Evolutionary conservation across 2,113 vertebrate genomes (phyloP).

Genomic region (Limnothrissa miodon): DNA sequence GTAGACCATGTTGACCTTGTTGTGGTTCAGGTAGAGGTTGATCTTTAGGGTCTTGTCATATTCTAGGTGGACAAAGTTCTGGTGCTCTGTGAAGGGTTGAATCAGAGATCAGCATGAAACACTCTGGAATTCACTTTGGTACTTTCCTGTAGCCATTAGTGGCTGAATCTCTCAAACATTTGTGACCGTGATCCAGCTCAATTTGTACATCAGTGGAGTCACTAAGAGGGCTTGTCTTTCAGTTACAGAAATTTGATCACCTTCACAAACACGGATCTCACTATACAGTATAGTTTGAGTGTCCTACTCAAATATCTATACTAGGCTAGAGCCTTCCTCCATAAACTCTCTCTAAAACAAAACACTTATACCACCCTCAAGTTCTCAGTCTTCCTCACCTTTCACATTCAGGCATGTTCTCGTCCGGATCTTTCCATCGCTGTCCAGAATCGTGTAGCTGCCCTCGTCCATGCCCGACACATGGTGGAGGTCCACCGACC

Average conservation of each 20-base stretch:
- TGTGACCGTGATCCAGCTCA: background rate
- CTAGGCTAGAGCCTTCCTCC: background rate
- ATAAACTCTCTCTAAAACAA: background rate
- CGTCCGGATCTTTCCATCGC: slow-evolving; percentile 53
- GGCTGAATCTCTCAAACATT: background rate
- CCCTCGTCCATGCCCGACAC: slow-evolving; percentile 68
- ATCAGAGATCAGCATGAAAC: background rate
- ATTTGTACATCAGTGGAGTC: background rate
- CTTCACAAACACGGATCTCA: background rate
- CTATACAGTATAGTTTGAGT: background rate
- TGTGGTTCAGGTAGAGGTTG: slow-evolving; percentile 59
- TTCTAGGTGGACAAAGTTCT: slow-evolving; percentile 49
- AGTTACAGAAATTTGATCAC: background rate
- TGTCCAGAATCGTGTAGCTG: slow-evolving; percentile 68
- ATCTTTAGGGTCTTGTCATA: slow-evolving; percentile 62
- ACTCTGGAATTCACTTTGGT: background rate
- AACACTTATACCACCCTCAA: background rate
- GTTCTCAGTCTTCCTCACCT: slow-evolving; percentile 55
- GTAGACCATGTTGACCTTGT: slow-evolving; percentile 60
- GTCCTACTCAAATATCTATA: background rate
- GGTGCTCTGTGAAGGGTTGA: slow-evolving; percentile 59
- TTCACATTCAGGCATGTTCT: slow-evolving; percentile 70
- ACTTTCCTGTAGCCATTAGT: background rate
- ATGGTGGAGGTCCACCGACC: slow-evolving; percentile 55
- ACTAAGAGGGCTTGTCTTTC: background rate